Evolutionary conservation across 2,113 vertebrate species (phyloP).

Genomic region (Strix aluco): DNA sequence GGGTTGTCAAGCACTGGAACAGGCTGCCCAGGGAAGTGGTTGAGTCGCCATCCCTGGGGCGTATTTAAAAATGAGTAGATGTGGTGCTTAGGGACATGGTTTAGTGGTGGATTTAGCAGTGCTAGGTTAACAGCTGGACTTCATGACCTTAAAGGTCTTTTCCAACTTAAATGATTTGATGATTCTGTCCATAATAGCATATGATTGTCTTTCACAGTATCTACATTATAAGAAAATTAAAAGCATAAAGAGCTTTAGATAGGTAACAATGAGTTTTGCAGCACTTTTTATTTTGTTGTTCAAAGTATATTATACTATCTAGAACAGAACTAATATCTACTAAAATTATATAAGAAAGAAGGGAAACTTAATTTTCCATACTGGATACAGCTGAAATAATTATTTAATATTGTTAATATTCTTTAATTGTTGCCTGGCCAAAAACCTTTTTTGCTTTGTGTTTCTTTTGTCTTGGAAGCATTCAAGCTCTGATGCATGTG

Average conservation of each 20-base stretch:
- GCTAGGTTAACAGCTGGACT: not conserved
- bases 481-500: not conserved
- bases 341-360: not conserved
- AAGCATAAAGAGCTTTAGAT: not conserved
- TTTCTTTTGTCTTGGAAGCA: not conserved
- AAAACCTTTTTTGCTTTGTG: not conserved
- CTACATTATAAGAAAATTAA: not conserved
- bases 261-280: not conserved
- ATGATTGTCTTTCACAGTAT: not conserved
- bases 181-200: not conserved
- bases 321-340: not conserved
- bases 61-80: too few relatives aligned
- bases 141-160: not conserved
- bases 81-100: too few relatives aligned
- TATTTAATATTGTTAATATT: not conserved
- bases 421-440: not conserved
- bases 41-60: too few relatives aligned
- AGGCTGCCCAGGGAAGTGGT: too few relatives aligned
- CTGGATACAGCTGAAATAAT: not conserved
- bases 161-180: not conserved
- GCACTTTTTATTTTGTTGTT: not conserved
- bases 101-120: too few relatives aligned
- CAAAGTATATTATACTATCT: not conserved
- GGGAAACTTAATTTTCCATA: not conserved
- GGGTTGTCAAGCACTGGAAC: too few relatives aligned